A percentile compares a stretch with the other conserved stretches of the same genome.
phyloP scores from a whole-genome alignment of 23 tunicate genomes.

The Aplidium turbinatum region DNA sequence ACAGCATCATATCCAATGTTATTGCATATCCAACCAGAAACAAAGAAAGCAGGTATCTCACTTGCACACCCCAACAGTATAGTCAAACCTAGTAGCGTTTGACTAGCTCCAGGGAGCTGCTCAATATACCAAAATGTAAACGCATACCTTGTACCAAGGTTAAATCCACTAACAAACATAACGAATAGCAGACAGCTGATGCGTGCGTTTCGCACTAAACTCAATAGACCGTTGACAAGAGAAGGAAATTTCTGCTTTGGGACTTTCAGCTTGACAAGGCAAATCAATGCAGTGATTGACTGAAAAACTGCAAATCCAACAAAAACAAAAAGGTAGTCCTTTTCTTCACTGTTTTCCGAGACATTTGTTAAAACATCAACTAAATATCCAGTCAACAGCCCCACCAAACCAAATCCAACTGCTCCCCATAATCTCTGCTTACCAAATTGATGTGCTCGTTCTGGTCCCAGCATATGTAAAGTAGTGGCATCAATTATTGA shows the following conservation, averaged over 20 bases:
- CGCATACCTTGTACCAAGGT: slow-evolving; percentile 42
- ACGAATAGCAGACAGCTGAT: slow-evolving; percentile 31
- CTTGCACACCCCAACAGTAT: slow-evolving; percentile 31
- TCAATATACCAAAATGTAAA: slow-evolving; percentile 63
- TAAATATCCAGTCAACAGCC: slow-evolving; percentile 40
- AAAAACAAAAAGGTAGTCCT: slow-evolving; percentile 52
- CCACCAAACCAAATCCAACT: slow-evolving; percentile 71
- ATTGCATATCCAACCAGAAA: slow-evolving; percentile 46
- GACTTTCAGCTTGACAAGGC: slow-evolving; percentile 30
- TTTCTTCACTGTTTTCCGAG: background rate
- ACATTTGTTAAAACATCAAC: slow-evolving; percentile 19
- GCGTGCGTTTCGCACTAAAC: slow-evolving; percentile 12
- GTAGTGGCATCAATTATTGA: slow-evolving; percentile 79
- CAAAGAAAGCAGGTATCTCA: slow-evolving; percentile 63
- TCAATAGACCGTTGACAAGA: slow-evolving; percentile 18
- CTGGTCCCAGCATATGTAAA: slow-evolving; percentile 55
- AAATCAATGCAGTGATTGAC: slow-evolving; percentile 16
- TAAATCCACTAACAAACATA: slow-evolving; percentile 38
- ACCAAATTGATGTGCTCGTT: slow-evolving; percentile 47
- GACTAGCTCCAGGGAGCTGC: slow-evolving; percentile 35
- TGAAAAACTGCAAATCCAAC: slow-evolving; percentile 31
- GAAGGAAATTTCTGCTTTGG: slow-evolving; percentile 47
- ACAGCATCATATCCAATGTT: slow-evolving; percentile 38
- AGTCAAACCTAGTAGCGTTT: slow-evolving; percentile 47
- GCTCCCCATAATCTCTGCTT: slow-evolving; percentile 83